These are phyloP conservation scores for Fabriciana adippe DNA, from an alignment of 2,888 invertebrate species.

Conservation along the genomic window DNA sequence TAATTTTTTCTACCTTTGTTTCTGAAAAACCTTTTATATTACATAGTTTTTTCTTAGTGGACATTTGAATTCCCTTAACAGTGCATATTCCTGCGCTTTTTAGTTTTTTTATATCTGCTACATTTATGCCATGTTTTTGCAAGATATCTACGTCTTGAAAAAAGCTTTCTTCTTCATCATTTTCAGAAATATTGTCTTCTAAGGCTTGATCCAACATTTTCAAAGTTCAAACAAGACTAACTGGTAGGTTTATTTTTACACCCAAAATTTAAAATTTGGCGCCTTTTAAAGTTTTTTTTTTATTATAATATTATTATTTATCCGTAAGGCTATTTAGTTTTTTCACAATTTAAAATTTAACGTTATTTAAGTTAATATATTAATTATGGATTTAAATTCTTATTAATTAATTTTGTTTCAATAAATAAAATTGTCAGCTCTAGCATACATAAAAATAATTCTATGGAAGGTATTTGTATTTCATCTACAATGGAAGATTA, in stretches of 20 bases:
- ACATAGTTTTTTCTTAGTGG: constrained; percentile 86
- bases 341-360: too few relatives aligned
- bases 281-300: background rate
- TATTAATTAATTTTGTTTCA: too few relatives aligned
- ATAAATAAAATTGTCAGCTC: too few relatives aligned
- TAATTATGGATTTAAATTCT: too few relatives aligned
- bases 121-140: constrained; percentile 84
- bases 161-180: constrained; percentile 85
- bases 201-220: constrained; percentile 68
- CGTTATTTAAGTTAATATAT: too few relatives aligned
- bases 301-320: too few relatives aligned
- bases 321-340: too few relatives aligned
- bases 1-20: constrained; percentile 89
- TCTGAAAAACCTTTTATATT: constrained; percentile 90
- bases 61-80: constrained; percentile 91
- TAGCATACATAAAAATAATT: too few relatives aligned
- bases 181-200: constrained; percentile 73
- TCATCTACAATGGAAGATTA: too few relatives aligned
- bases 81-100: constrained; percentile 90
- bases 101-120: constrained; percentile 89
- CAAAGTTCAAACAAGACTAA: too few relatives aligned
- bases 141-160: constrained; percentile 89
- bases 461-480: too few relatives aligned
- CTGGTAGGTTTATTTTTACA: background rate
- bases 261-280: constrained; percentile 34